These are phyloP conservation scores for Abramis brama DNA, from an alignment of 2,113 vertebrate species.

Conservation along the genomic window DNA sequence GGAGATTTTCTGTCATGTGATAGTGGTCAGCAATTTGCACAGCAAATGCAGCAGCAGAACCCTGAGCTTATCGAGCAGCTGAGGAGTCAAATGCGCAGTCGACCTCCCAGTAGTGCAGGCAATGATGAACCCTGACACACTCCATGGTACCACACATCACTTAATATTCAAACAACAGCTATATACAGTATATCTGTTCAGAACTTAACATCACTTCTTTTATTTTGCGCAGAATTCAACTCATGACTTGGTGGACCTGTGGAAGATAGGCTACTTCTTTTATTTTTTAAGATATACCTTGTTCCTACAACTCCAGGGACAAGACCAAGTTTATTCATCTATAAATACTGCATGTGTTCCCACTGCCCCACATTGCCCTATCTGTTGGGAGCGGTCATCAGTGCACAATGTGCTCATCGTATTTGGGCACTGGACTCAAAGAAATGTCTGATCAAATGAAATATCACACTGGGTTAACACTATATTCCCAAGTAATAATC, in stretches of 20 bases:
- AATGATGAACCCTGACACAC: conserved; percentile 83
- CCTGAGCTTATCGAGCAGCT: conserved; percentile 94
- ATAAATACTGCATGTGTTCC: conserved; percentile 65
- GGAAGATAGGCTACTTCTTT: conserved; percentile 45
- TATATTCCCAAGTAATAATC: conserved; percentile 51
- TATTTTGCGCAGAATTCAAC: neutral
- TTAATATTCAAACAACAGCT: neutral
- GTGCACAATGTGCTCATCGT: conserved; percentile 32
- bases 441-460: conserved; percentile 36
- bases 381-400: conserved; percentile 44
- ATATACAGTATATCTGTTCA: neutral
- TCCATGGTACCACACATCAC: conserved; percentile 29
- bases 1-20: neutral
- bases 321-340: conserved; percentile 57
- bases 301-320: conserved; percentile 63
- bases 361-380: conserved; percentile 45
- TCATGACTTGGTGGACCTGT: conserved; percentile 10
- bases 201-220: neutral
- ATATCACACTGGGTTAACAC: conserved; percentile 51
- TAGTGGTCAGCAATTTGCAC: conserved; percentile 95
- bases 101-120: conserved; percentile 85
- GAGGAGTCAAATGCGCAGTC: conserved; percentile 89
- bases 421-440: conserved; percentile 36
- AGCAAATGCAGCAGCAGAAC: conserved; percentile 98
- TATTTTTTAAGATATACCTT: conserved; percentile 56